A percentile compares a stretch with the other conserved stretches of the same genome.
These are phyloP conservation scores for Cairina moschata DNA, from an alignment of 2,113 vertebrate species.

Conservation along the genomic window DNA sequence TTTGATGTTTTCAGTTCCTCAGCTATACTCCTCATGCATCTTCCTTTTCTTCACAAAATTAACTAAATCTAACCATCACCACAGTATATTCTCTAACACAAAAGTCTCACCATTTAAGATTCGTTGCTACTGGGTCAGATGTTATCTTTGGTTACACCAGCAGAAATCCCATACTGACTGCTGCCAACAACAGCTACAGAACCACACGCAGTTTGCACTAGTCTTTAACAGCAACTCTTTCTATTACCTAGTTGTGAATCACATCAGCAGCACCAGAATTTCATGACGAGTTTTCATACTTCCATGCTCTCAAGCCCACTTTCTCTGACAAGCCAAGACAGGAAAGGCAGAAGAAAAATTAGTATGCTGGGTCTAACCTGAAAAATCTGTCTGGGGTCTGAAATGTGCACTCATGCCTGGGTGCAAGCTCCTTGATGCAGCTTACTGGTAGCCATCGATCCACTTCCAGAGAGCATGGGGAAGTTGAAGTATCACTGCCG, in stretches of 20 bases:
- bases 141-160: neutral
- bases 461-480: neutral
- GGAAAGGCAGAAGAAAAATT: rapidly evolving
- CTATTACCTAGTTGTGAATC: neutral
- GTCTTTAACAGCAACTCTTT: neutral
- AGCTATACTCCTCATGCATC: neutral
- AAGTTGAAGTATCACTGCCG: neutral
- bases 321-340: neutral
- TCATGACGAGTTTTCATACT: neutral
- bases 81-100: neutral
- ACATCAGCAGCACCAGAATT: neutral
- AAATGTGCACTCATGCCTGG: neutral
- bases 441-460: neutral
- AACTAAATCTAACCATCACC: neutral
- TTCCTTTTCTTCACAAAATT: neutral
- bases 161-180: neutral
- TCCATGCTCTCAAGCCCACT: neutral
- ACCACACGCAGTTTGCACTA: neutral
- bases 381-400: rapidly evolving
- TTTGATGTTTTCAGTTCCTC: neutral
- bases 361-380: neutral
- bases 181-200: neutral
- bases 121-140: neutral
- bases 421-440: neutral
- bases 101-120: neutral